Evolutionary conservation across 64 coral and sea anemone species (phyloP).

Genomic region (Montipora sp.): DNA sequence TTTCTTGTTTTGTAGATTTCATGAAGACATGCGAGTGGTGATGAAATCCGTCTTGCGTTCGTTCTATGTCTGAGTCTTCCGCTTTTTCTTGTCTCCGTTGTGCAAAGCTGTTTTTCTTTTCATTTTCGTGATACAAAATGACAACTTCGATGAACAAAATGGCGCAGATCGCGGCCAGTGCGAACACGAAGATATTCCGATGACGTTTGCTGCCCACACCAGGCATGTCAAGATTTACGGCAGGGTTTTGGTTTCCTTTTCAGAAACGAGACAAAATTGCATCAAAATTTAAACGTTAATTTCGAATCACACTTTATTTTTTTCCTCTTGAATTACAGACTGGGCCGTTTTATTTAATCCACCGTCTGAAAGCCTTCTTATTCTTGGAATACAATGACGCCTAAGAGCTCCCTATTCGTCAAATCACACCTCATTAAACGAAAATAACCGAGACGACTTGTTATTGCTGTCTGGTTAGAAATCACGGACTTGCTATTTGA

Average conservation of each 20-base stretch:
- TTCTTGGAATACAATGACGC: too few species aligned
- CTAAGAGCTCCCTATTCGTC: too few species aligned
- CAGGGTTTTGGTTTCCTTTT: not conserved
- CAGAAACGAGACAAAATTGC: not conserved
- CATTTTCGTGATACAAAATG: not conserved
- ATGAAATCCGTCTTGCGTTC: too few species aligned
- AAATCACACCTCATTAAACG: too few species aligned
- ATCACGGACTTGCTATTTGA: too few species aligned
- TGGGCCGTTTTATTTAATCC: not conserved
- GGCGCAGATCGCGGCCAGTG: not conserved
- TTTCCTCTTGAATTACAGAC: not conserved
- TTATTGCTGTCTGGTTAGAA: too few species aligned
- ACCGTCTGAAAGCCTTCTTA: too few species aligned
- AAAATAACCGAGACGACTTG: too few species aligned
- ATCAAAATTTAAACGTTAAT: not conserved
- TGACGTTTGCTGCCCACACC: not conserved
- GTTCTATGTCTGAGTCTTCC: too few species aligned
- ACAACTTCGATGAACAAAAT: conserved; percentile 13
- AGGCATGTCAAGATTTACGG: not conserved
- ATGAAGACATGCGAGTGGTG: not conserved
- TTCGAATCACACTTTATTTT: not conserved
- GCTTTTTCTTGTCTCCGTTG: too few species aligned
- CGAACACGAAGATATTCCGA: not conserved
- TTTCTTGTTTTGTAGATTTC: not conserved
- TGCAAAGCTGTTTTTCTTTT: not conserved